Conservation (phyloP, 2,888 invertebrate species). For the Caenorhabditis parvicauda region DNA sequence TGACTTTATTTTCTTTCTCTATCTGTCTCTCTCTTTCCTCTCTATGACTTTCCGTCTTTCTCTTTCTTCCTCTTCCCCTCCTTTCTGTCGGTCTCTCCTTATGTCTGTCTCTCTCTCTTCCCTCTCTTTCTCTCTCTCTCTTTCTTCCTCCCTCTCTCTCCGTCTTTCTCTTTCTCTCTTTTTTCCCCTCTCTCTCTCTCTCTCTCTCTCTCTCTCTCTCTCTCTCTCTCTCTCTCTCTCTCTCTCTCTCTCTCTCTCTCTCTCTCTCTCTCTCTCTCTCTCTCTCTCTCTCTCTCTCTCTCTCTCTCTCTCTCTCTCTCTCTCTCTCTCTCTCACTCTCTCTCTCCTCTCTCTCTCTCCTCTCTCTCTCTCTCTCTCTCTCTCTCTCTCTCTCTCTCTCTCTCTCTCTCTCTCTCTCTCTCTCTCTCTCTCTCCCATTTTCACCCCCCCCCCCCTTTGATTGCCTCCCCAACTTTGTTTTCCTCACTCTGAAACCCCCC, state of each 20-base stretch:
- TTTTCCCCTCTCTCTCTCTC: conserved; percentile 2
- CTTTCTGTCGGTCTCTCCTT: neutral
- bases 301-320: neutral
- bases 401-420: neutral
- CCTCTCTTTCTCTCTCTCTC: neutral
- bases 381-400: no score
- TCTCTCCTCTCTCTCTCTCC: neutral
- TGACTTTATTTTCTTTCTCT: no score
- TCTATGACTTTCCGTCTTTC: neutral
- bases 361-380: neutral
- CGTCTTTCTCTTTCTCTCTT: neutral
- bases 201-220: conserved; percentile 4
- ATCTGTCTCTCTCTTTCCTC: neutral
- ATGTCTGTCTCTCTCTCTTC: neutral
- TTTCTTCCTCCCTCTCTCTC: neutral
- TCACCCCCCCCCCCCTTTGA: neutral
- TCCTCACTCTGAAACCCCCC: no score
- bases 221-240: neutral
- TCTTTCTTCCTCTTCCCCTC: neutral
- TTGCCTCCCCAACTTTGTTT: no score
- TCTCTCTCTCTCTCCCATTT: conserved; percentile 5
- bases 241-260: neutral
- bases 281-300: neutral
- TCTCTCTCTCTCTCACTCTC: conserved; percentile 4
- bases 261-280: neutral